Base-by-base conservation (phyloP, 2,797 vertebrate species). In the Eupleurogrammus muticus region DNA sequence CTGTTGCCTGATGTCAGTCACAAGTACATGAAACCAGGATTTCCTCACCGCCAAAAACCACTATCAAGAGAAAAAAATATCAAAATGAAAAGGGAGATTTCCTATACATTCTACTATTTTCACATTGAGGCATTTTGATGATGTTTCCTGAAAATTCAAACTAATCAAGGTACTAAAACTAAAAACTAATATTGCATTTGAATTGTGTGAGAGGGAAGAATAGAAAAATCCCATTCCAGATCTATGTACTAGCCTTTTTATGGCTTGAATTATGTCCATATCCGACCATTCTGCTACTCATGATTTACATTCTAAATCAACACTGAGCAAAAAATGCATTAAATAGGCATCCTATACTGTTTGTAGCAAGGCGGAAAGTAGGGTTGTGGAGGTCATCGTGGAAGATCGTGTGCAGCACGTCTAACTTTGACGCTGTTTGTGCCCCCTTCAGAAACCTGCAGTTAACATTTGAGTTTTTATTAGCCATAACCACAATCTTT, bases 1-100 rank as follows among this genome's bases (percentile, higher is more conserved):
- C 28, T 36, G 16, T 46, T 36, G 74, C 66, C 72, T 74, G 77
- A 49, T 83, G 75, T 80, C 83, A 78, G 70, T 86, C 75, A 74
- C 59, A 65, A 73, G 68, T 73, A 69, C 70, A 68, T 86, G 75
- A 79, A 59, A 81, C 51, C n/a, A 80, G 75, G 72, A 82, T 77
- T 83, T 78, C 53, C 54, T 52, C 56, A 48, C 24, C 55, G 51
- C 59, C 77, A 24, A 73, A 69, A 7, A 24, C 56, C 62, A 46
- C 60, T 54, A 52, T 50, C 21, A 16, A 51, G 46, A 42, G 49
- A 54, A 13, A 56, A 5, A 28, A 36, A 32, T 4, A 28, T 44
- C 0, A 9, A 10, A 58, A 24, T 16, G 4, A 28, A 62, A 59
- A 51, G 20, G 17, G 3, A 1, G 1, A 40, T 42, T 51, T 56